Conservation (phyloP, 2,888 invertebrate species). For the Plagodis pulveraria region DNA sequence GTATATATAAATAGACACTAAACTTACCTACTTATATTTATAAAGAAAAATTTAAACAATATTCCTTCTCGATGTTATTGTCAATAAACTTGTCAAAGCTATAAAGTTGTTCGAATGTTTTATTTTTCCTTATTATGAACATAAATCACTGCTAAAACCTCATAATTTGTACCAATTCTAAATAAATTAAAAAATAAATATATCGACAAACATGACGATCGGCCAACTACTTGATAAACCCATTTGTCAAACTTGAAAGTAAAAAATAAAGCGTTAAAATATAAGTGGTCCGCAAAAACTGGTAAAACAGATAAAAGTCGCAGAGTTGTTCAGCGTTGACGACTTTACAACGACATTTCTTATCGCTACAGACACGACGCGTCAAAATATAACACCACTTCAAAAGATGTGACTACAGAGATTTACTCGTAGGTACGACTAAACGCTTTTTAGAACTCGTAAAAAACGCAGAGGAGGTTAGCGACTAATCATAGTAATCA, state of each 20-base stretch:
- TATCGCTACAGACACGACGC: conserved; percentile 55
- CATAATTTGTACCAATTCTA: conserved; percentile 32
- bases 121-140: too few species aligned
- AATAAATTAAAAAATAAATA: conserved; percentile 19
- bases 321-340: conserved; percentile 42
- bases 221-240: conserved; percentile 28
- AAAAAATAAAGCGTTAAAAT: conserved; percentile 38
- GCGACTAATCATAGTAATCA: conserved; percentile 8
- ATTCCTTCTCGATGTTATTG: too few species aligned
- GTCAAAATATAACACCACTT: conserved; percentile 59
- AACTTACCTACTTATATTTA: too few species aligned
- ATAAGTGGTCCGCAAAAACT: conserved; percentile 41
- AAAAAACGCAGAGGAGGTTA: conserved; percentile 15
- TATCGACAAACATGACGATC: conserved; percentile 9
- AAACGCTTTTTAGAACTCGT: conserved; percentile 25
- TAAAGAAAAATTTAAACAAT: too few species aligned
- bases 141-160: neutral
- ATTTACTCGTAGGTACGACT: conserved; percentile 2
- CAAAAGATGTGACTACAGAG: conserved; percentile 32
- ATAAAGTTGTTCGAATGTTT: too few species aligned
- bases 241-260: conserved; percentile 36
- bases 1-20: too few species aligned
- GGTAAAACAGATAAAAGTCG: conserved; percentile 55
- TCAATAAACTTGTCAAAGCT: too few species aligned
- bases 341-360: conserved; percentile 52